phyloP scores from a whole-genome alignment of 1,140 invertebrate genomes.

The Pogonus chalceus region DNA sequence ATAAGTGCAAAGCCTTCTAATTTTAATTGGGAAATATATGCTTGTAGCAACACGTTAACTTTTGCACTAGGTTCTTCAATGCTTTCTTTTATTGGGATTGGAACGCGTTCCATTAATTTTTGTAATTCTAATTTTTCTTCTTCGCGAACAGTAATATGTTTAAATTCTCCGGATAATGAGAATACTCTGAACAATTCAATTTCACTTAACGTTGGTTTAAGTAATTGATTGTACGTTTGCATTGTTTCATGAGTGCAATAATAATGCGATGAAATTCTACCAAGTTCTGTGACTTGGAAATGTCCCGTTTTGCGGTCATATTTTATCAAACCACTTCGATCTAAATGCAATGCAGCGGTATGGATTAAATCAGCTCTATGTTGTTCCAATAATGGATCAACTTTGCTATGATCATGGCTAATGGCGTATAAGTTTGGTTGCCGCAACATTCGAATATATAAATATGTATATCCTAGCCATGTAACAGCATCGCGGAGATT shows the following conservation, averaged over 20 bases:
- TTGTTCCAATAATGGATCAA: constrained; percentile 77
- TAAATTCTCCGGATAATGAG: constrained; percentile 91
- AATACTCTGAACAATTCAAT: constrained; percentile 99
- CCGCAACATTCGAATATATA: constrained; percentile 86
- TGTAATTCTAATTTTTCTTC: constrained; percentile 97
- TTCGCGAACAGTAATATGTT: constrained; percentile 87
- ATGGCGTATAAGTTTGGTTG: constrained; percentile 86
- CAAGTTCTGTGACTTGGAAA: constrained; percentile 83
- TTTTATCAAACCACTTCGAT: constrained; percentile 85
- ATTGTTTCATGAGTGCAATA: constrained; percentile 98
- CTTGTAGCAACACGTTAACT: constrained; percentile 90
- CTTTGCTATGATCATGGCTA: constrained; percentile 63
- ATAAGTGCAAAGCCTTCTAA: constrained; percentile 96
- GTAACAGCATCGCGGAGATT: constrained; percentile 89
- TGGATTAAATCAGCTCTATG: constrained; percentile 93
- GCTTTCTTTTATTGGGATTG: constrained; percentile 98
- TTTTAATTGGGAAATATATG: constrained; percentile 97
- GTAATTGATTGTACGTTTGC: constrained; percentile 89
- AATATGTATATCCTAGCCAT: constrained; percentile 93
- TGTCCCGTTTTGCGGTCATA: constrained; percentile 94
- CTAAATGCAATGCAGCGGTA: constrained; percentile 84
- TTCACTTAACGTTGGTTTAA: constrained; percentile 94
- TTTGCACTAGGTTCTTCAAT: constrained; percentile 98
- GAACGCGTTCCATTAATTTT: constrained; percentile 94
- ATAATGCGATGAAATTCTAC: constrained; percentile 95